Conservation (phyloP, 2,797 vertebrate genomes). For the Amniataba percoides region DNA sequence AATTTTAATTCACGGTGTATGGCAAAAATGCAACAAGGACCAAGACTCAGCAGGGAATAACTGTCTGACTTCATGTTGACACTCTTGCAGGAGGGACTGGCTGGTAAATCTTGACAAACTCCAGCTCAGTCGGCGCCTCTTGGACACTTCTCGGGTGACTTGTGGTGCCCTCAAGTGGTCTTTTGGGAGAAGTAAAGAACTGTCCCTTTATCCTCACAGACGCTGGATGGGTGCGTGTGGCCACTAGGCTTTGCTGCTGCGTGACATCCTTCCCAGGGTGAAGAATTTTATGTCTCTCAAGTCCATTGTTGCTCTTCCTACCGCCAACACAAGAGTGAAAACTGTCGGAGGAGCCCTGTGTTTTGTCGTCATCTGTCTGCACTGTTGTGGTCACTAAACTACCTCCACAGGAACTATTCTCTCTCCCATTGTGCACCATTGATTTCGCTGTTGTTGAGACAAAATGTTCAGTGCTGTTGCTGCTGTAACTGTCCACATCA, state of each 20-base stretch:
- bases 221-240: not conserved
- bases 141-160: constrained; percentile 17
- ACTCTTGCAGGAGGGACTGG: constrained; percentile 45
- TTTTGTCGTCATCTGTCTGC: not conserved
- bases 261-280: not conserved
- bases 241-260: not conserved
- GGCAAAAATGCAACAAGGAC: not conserved
- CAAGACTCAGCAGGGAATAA: not conserved
- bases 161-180: constrained; percentile 1
- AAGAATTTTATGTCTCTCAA: constrained; percentile 4
- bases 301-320: not conserved
- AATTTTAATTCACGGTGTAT: not conserved
- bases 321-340: not conserved
- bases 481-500: constrained; percentile 29
- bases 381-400: constrained; percentile 16
- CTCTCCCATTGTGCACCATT: constrained; percentile 6
- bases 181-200: constrained; percentile 6
- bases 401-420: constrained; percentile 6
- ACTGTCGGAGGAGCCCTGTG: constrained; percentile 3
- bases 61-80: constrained; percentile 20
- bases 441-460: constrained; percentile 11
- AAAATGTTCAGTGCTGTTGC: constrained; percentile 1
- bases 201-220: constrained; percentile 9
- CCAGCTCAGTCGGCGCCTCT: constrained; percentile 5
- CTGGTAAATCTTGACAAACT: constrained; percentile 34